Percentiles rank a stretch among this genome's conserved stretches.
Evolutionary conservation across 1,140 invertebrate species (phyloP).

Genomic region (Procambarus virginalis): DNA sequence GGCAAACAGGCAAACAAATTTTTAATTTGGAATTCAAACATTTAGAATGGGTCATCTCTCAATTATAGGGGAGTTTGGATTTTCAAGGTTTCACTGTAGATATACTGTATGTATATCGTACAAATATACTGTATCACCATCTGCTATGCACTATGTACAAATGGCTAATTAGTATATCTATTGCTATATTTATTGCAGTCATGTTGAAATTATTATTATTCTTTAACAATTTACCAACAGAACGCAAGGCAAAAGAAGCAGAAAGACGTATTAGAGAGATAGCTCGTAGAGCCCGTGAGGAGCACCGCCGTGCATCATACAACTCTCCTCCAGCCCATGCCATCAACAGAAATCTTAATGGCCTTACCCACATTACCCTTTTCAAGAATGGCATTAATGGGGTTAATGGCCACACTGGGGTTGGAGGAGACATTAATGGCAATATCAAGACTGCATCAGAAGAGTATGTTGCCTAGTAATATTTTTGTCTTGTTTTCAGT

Average conservation of each 20-base stretch:
- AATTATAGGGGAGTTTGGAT: no score
- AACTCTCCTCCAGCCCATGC: conserved; percentile 68
- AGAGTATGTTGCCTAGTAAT: conserved; percentile 13
- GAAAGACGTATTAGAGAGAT: conserved; percentile 83
- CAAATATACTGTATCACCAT: no score
- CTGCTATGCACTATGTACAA: no score
- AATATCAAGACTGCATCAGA: conserved; percentile 44
- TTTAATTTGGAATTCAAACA: no score
- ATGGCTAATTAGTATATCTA: no score
- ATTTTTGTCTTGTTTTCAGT: no score
- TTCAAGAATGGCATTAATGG: conserved; percentile 25
- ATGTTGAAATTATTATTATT: no score
- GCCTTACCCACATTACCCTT: conserved; percentile 24
- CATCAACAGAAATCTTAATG: conserved; percentile 32
- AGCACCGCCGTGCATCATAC: conserved; percentile 79
- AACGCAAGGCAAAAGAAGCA: conserved; percentile 83
- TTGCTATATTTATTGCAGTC: no score
- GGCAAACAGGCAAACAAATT: no score
- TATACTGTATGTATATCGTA: no score
- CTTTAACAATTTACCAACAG: conserved; percentile 72
- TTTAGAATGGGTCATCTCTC: no score
- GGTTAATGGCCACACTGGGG: not conserved
- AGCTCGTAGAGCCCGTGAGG: conserved; percentile 82
- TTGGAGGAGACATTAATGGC: conserved; percentile 51
- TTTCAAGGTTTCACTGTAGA: no score